Conservation (phyloP, 2,113 vertebrate genomes). For the Diadophis punctatus region DNA sequence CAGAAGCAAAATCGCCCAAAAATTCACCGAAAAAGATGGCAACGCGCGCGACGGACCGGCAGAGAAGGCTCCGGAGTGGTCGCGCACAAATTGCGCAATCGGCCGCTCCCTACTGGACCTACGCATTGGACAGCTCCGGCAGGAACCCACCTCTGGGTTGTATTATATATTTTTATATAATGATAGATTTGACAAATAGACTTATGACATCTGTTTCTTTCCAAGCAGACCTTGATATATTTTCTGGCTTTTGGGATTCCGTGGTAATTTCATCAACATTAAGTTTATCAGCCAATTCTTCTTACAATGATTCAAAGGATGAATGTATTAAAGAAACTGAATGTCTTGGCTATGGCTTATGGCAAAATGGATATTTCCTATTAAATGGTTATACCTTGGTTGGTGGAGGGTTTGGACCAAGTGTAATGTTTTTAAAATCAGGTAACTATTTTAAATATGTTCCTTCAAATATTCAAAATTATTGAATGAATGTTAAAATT, state of each 20-base stretch:
- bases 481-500: not conserved
- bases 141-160: no score
- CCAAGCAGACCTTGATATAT: slow-evolving; percentile 9
- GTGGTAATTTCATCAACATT: not conserved
- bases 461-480: not conserved
- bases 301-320: not conserved
- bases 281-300: not conserved
- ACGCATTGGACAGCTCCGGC: no score
- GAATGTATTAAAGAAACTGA: rapidly evolving
- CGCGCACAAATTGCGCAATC: no score
- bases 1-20: no score
- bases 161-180: not conserved
- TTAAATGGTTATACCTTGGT: not conserved
- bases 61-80: no score
- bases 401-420: not conserved
- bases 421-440: not conserved
- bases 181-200: not conserved
- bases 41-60: no score
- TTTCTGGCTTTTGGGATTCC: slow-evolving; percentile 1
- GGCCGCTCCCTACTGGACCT: no score
- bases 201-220: not conserved
- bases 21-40: no score
- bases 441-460: not conserved
- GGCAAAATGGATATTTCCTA: not conserved
- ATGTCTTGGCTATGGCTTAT: not conserved